Evolutionary conservation across 2,888 invertebrate species (phyloP), one percentile per base, ranked within the genome.

Genomic region (Tipula unca): DNA sequence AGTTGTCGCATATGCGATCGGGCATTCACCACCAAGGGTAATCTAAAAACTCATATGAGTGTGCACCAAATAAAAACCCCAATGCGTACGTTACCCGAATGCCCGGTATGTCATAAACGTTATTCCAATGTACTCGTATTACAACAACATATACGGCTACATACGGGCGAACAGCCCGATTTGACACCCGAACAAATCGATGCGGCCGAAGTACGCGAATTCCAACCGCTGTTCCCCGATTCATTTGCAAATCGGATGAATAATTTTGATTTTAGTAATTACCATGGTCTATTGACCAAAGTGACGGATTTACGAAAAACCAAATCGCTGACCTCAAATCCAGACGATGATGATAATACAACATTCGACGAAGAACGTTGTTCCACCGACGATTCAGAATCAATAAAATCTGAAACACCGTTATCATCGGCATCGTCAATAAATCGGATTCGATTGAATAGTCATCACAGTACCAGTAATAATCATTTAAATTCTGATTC

Each of bases 1-100:
- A 96, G 97, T 90, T 99, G 99, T 91, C 97, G 98, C 91, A 96
- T 99, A 87, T 99, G 99, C 91, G 98, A 98, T 84, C 94, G 98
- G 84, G 97, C 99, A 86, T 99, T 99, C 92, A 99, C 99, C 86
- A 99, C 99, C 85, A 99, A 99, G 92, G 99, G 99, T 87, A 99
- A 99, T 91, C 93, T 99, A 87, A 99, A 99, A 92, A 99, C 99
- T 4, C 99, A 99, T 92, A 99, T 99, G 99, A 98, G 99, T 85
- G 99, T 99, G 39, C 99, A 99, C 92, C 94, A 99, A 88, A 97
- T 98, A 87, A 98, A 98, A 89, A 97, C 97, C 86, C 98, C 98
- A 32, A 94, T 97, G 92, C 93, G 98, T 87, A 95, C 96, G 88
- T 93, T 98, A 88, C 99, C 99, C 90, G 98, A 99, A 91, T 99